Evolutionary conservation across 2,113 vertebrate species (phyloP).

Genomic region (Serilophus lunatus): DNA sequence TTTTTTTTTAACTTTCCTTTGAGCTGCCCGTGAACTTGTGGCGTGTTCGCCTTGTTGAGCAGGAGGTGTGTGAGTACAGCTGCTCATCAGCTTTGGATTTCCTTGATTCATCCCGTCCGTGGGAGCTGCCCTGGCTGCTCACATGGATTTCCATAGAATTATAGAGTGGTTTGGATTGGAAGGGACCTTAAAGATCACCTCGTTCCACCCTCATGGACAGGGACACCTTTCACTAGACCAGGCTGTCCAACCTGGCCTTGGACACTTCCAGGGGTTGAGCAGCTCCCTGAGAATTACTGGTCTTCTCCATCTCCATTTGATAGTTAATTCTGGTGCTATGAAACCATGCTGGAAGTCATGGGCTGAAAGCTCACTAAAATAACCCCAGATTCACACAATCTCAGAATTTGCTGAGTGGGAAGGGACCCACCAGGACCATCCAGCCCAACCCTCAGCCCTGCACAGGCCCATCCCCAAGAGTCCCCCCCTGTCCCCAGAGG

Average conservation of each 20-base stretch:
- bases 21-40: neutral
- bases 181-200: neutral
- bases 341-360: neutral
- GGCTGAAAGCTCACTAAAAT: neutral
- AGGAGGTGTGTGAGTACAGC: neutral
- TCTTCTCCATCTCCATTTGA: neutral
- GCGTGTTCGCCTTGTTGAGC: neutral
- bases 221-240: accelerated
- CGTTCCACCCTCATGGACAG: accelerated
- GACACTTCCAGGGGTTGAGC: neutral
- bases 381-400: neutral
- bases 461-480: neutral
- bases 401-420: neutral
- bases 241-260: accelerated
- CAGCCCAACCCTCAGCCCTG: neutral
- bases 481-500: neutral
- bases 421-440: neutral
- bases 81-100: neutral
- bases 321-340: neutral
- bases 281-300: neutral
- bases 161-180: neutral
- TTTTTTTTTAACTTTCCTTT: neutral
- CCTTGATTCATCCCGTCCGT: neutral
- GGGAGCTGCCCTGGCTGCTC: neutral
- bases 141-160: neutral